Percentiles rank a stretch among this genome's conserved stretches.
Evolutionary conservation across 2,888 invertebrate genomes (phyloP).

Genomic region (Apamea crenata): DNA sequence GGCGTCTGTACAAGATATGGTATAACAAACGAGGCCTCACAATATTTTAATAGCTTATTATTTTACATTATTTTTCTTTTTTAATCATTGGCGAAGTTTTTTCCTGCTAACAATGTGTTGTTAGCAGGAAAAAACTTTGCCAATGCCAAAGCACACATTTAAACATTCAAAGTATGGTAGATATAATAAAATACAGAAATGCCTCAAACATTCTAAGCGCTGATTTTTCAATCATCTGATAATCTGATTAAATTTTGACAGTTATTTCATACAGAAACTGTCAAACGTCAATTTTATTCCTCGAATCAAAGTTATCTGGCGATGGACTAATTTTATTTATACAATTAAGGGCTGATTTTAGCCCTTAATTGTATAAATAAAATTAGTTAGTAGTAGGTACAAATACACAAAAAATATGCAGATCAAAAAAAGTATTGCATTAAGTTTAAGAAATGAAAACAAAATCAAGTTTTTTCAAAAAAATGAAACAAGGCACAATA

Average conservation of each 20-base stretch:
- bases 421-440: not conserved
- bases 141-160: not conserved
- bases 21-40: too few species aligned
- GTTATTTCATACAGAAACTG: too few species aligned
- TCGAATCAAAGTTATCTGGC: too few species aligned
- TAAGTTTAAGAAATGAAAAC: not conserved
- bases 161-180: not conserved
- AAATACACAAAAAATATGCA: not conserved
- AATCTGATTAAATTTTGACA: too few species aligned
- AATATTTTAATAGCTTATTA: not conserved
- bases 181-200: not conserved
- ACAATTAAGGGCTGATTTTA: too few species aligned
- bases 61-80: not conserved
- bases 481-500: not conserved
- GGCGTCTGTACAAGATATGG: too few species aligned
- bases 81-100: not conserved
- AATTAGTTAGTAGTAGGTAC: too few species aligned
- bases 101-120: not conserved
- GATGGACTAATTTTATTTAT: too few species aligned
- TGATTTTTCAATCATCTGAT: too few species aligned
- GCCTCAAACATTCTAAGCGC: not conserved
- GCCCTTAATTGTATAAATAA: not conserved
- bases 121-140: too few species aligned
- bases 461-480: not conserved
- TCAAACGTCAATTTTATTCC: too few species aligned